Base-by-base conservation (phyloP, 2,797 vertebrate genomes). In the Typhlichthys eigenmanni region DNA sequence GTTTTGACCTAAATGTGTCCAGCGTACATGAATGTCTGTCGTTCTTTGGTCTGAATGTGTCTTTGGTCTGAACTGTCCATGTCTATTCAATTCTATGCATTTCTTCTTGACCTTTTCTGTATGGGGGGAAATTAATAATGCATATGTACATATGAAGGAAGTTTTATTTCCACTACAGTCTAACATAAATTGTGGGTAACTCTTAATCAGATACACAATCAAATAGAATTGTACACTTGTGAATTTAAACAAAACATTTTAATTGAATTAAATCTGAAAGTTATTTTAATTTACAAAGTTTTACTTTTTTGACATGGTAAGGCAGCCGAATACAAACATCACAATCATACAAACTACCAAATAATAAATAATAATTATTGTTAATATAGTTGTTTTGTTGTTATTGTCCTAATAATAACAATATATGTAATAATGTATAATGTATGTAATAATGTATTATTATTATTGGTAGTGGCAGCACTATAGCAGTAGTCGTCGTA, bases 1-100 rank as follows among this genome's bases (percentile, higher is more conserved):
- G 72, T 69, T 67, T 51, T 38, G 47, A 76, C 55, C 50, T 76
- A 57, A 75, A 79, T 66, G 60, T 70, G 66, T 72, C 17, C 34
- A 55, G 48, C 52, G 16, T 75, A 19, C 32, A n/a, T 60, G 60
- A 52, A 60, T 56, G 43, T 32, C 60, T 75, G 56, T 76, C 63
- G 46, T 54, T 71, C 1, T 6, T 0, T 62, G 14, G 62, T 78
- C 74, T 86, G 72, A 78, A 47, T 29, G 24, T 24, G 24, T 71
- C 1, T 5, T 0, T 62, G 14, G 62, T 77, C 74, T 86, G 72
- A 78, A 47, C 56, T 58, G 45, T 47, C n/a, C n/a, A 43, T 2
- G 14, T 60, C 3, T 29, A 74, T 58, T 51, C 51, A 62, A 14
- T 64, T 3, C 62, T 64, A 49, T 32, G 29, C 71, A 72, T 17